Evolutionary conservation across 2,113 vertebrate species (phyloP), one percentile per base, ranked within the genome.

Genomic region (Oriolus oriolus): DNA sequence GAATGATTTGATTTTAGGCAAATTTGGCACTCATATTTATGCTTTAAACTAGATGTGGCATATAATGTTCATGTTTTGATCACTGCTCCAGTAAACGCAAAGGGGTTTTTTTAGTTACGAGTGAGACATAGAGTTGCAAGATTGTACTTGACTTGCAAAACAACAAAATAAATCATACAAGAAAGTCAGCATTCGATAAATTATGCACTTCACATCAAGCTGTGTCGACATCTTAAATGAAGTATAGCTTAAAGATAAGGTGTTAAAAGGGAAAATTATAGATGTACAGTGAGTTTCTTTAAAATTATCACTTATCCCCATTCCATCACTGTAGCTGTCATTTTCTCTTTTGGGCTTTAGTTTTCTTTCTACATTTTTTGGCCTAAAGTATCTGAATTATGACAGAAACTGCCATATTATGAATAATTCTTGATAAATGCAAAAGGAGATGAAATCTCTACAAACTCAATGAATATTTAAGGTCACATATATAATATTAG

Each of bases 91-190:
- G 82, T 96, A 96, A 96, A 80, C 76, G 88, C 31, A 83, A 70
- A 83, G 8, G 1, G 8, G 0, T 26, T 68, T 91, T 83, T 84
- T 84, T 52, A 44, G 65, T 91, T 79, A 68, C 4, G 28, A 71
- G 56, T 77, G 81, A 92, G 76, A 82, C 60, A 66, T 31, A 69
- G 33, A 91, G 23, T 84, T 87, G 63, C 81, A 93, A 85, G 69
- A 86, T 33, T 83, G 39, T 78, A 90, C 84, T 94, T 90, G 82
- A 93, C 79, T 95, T 90, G 73, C 71, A 94, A 95, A 96, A 91
- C 80, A 97, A 65, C 69, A 91, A 88, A 96, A 96, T 94, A 96
- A 95, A 95, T 88, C 92, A 85, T 85, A 68, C 45, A 70, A 87
- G 86, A 91, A 92, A 69, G 74, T 70, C 88, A 85, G n/a, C 24